Conservation (phyloP, 2,797 vertebrate genomes). For the Philypnodon macrostomus region DNA sequence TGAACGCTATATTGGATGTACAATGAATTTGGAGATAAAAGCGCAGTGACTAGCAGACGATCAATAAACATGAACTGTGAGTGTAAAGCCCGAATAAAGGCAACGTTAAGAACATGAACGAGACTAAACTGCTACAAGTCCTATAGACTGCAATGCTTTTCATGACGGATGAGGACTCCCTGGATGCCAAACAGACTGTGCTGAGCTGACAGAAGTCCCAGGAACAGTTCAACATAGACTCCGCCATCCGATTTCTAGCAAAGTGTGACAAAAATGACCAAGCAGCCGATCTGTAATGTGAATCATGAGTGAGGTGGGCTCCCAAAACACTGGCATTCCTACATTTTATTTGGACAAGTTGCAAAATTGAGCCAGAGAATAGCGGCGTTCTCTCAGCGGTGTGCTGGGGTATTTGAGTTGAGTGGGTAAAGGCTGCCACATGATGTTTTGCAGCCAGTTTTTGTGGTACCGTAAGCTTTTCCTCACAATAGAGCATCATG, state of each 20-base stretch:
- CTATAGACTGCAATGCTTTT: neutral
- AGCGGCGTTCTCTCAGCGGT: neutral
- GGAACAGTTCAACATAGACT: too few species aligned
- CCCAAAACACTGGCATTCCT: neutral
- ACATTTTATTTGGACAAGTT: neutral
- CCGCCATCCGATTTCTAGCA: neutral
- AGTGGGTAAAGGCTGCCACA: neutral
- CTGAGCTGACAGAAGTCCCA: neutral
- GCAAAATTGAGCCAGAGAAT: neutral
- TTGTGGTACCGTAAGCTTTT: neutral
- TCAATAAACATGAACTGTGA: too few species aligned
- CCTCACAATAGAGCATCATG: neutral
- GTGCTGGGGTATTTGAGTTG: neutral
- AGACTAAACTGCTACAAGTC: neutral
- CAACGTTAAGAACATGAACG: too few species aligned
- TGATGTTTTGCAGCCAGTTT: slow-evolving; percentile 2
- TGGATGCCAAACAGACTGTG: neutral
- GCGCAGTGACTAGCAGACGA: too few species aligned
- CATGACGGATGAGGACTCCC: neutral
- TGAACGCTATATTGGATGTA: too few species aligned
- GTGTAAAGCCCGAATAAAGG: too few species aligned
- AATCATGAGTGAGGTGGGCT: neutral
- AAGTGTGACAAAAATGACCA: neutral
- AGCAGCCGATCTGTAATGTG: neutral
- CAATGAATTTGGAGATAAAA: too few species aligned